Evolutionary conservation across 1,140 invertebrate genomes (phyloP).

Genomic region (Drosophila jambulina): DNA sequence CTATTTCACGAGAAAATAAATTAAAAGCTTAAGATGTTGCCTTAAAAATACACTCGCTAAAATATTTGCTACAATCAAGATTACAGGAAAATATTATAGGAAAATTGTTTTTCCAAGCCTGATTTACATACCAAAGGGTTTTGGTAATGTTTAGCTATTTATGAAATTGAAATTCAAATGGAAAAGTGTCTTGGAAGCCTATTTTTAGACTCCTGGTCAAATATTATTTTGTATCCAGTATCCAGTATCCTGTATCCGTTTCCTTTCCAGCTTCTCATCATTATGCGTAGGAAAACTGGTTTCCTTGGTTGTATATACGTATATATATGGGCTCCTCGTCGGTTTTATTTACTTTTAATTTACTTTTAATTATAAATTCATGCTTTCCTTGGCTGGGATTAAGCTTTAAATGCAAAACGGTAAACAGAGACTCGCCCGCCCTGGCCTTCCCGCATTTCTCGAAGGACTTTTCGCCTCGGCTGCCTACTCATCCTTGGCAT

Average conservation of each 20-base stretch:
- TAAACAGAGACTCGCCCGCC: constrained; percentile 51
- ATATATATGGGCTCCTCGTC: constrained; percentile 26
- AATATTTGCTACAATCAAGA: background rate
- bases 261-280: background rate
- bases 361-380: constrained; percentile 83
- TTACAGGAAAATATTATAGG: background rate
- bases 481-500: constrained; percentile 14
- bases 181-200: background rate
- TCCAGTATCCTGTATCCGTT: background rate
- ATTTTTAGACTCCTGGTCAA: constrained; percentile 24
- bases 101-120: background rate
- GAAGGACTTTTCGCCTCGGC: constrained; percentile 24
- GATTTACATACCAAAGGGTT: background rate
- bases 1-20: constrained; percentile 3
- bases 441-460: constrained; percentile 1
- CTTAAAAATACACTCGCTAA: background rate
- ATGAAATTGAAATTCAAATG: constrained; percentile 3
- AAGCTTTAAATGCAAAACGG: constrained; percentile 78
- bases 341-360: constrained; percentile 83
- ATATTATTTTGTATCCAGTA: constrained; percentile 29
- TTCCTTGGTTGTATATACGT: constrained; percentile 24
- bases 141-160: background rate
- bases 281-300: constrained; percentile 20
- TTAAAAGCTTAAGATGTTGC: background rate
- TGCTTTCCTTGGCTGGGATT: constrained; percentile 77